Base-by-base conservation (phyloP, 2,113 vertebrate species). In the Phylloscopus trochilus region DNA sequence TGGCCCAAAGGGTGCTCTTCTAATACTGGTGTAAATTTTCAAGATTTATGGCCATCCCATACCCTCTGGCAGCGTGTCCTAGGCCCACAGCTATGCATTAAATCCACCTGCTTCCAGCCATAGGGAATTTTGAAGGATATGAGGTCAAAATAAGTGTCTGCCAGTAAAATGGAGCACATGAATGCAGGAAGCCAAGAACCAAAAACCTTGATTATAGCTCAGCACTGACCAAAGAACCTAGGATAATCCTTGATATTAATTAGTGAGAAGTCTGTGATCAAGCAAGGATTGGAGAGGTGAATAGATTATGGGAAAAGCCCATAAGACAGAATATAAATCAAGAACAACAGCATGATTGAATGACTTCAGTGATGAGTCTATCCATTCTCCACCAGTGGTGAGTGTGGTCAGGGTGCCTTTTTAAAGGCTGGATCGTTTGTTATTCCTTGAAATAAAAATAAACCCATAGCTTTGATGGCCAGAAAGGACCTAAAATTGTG, bases 321-420 rank as follows among this genome's bases (percentile, higher is more conserved):
- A 1, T 8, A 19, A 52, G 16, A 55, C 30, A 77, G 37, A 60
- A 44, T 21, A 43, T n/a, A 55, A 24, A 53, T 39, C 49, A 81
- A 19, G 24, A 69, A 33, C 1, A 69, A 33, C 1, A 6, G 39
- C 11, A 52, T 8, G 5, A 21, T 0, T 3, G 0, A 73, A 46
- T 0, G 0, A 12, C 41, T 64, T 81, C 33, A 64, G 23, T 6
- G 43, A 22, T 37, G 51, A 43, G 33, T 17, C 41, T 20, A 17
- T 66, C 44, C 41, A 13, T 14, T 28, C 26, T 60, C 69, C n/a
- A 24, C 6, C 31, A 17, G 4, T 3, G 28, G 5, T 0, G 5
- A 66, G 13, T 3, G 11, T 63, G n/a, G 27, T 49, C 59, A 74
- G 41, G 30, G 22, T 13, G 10, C 11, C 8, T 59, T 69, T 66